Evolutionary conservation across 2,888 invertebrate species (phyloP).

Genomic region (Drosophila paracracens): DNA sequence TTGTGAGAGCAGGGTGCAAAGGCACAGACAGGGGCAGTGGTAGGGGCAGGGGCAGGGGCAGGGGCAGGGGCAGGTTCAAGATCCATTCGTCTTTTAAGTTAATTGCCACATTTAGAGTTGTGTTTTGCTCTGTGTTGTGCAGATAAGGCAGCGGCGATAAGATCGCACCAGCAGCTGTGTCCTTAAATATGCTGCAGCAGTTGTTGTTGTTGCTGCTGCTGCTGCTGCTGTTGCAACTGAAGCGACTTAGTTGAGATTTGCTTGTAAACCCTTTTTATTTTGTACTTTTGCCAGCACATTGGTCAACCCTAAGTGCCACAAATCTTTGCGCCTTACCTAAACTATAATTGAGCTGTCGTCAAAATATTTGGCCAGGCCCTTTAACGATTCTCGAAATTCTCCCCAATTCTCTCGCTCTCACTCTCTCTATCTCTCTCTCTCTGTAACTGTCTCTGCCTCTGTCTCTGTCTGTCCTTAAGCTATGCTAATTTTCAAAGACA

Average conservation of each 20-base stretch:
- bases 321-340: slow-evolving; percentile 14
- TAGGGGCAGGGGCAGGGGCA: neutral
- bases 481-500: slow-evolving; percentile 63
- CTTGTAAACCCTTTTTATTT: slow-evolving; percentile 32
- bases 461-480: slow-evolving; percentile 11
- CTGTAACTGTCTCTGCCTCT: neutral
- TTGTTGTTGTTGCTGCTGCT: neutral
- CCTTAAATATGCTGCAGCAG: slow-evolving; percentile 10
- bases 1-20: neutral
- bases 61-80: slow-evolving; percentile 1
- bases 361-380: slow-evolving; percentile 57
- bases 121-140: neutral
- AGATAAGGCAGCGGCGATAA: slow-evolving; percentile 49
- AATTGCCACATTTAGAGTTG: slow-evolving; percentile 71
- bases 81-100: slow-evolving; percentile 46
- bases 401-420: neutral
- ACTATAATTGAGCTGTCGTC: slow-evolving; percentile 59
- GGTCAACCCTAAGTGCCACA: slow-evolving; percentile 41
- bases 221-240: slow-evolving; percentile 16
- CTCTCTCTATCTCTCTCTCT: neutral
- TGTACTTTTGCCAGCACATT: slow-evolving; percentile 10
- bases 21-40: neutral
- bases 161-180: slow-evolving; percentile 7
- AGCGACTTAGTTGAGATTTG: slow-evolving; percentile 68
- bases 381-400: neutral